A percentile compares a stretch with the other conserved stretches of the same genome.
Conservation (phyloP, 2,113 vertebrate species). For the Aix galericulata region DNA sequence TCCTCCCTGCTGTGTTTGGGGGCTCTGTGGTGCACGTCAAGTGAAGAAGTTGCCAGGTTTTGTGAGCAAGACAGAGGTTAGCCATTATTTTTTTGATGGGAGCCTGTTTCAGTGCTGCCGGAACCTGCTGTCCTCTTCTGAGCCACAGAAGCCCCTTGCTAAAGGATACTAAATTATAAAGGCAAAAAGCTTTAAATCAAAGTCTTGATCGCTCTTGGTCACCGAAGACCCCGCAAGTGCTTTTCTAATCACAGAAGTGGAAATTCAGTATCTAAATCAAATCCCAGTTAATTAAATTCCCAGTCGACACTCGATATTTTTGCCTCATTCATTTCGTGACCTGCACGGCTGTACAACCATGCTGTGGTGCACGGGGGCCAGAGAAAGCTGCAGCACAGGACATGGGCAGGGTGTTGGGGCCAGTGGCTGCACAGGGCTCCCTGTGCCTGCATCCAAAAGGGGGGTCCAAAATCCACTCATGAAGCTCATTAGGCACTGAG, state of each 20-base stretch:
- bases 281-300: background rate
- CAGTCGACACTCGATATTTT: background rate
- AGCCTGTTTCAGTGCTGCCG: background rate
- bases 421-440: background rate
- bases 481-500: background rate
- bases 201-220: background rate
- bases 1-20: background rate
- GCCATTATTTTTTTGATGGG: background rate
- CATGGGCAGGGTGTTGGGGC: background rate
- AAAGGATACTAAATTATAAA: background rate
- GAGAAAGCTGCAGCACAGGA: background rate
- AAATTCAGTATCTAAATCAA: background rate
- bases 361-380: rapidly evolving
- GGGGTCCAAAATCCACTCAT: background rate
- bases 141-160: background rate
- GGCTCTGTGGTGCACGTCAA: background rate
- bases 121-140: background rate
- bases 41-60: background rate
- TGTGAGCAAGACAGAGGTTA: background rate
- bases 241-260: background rate
- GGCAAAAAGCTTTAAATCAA: background rate
- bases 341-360: rapidly evolving
- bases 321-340: background rate
- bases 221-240: background rate
- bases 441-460: rapidly evolving